phyloP scores from a whole-genome alignment of 2,797 vertebrate genomes.

The Syngnathus rostellatus region DNA sequence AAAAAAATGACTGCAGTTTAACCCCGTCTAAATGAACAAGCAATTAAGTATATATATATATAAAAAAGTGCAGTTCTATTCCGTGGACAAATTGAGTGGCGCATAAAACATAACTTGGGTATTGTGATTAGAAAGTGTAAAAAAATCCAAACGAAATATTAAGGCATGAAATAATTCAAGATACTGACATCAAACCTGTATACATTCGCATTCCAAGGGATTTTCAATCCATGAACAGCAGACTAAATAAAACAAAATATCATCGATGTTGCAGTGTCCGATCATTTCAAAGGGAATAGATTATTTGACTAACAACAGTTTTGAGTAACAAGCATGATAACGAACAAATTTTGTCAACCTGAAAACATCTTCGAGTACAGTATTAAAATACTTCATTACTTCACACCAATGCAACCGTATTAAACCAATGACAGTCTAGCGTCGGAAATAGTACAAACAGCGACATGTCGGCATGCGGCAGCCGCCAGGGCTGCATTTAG shows the following conservation, averaged over 20 bases:
- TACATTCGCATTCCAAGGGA: no score
- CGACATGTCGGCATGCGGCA: slow-evolving; percentile 53
- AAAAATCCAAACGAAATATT: neutral
- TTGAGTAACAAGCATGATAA: no score
- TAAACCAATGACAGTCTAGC: slow-evolving; percentile 31
- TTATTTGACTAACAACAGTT: no score
- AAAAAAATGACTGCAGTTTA: neutral
- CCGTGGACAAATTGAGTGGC: neutral
- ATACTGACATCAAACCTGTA: no score
- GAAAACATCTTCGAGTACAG: no score
- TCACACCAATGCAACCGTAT: slow-evolving; percentile 4
- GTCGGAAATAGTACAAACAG: slow-evolving; percentile 62
- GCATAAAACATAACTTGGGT: neutral
- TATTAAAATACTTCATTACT: neutral
- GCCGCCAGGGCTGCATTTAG: slow-evolving; percentile 53
- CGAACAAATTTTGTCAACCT: no score
- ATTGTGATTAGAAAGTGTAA: neutral
- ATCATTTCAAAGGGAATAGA: no score
- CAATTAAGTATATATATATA: neutral
- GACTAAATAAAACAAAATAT: no score
- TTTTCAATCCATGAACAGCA: no score
- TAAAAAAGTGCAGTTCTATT: neutral
- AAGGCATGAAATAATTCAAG: no score
- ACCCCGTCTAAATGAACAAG: neutral
- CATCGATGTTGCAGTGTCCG: no score